Base-by-base conservation (phyloP, 2,888 invertebrate genomes). In the Tinea pellionella region DNA sequence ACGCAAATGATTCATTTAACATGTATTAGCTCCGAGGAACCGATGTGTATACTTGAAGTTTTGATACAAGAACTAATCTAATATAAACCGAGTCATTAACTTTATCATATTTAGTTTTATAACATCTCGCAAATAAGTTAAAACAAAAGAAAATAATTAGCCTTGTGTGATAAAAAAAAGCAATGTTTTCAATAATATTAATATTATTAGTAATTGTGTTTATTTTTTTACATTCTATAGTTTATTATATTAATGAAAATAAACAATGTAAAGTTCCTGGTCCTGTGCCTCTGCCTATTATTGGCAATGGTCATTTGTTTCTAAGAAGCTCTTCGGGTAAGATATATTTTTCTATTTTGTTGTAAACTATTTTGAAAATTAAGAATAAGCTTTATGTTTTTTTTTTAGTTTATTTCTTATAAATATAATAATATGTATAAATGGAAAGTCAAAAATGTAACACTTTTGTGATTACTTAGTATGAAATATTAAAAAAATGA, bases 291-390 rank as follows among this genome's bases (percentile, higher is more conserved):
- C 63, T 81, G 41, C 90, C 90, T 0, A 11, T 90, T 1, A 55
- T 90, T 9, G 90, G 90, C 0, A 88, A 89, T 72, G 89, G 77
- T 0, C 71, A 81, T 61, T 71, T 85, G 18, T 76, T 89, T 62
- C 67, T 80, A n/a, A 80, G 77, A 61, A 67, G 70, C 59, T 79
- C 89, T n/a, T 68, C 81, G 63, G 73, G 83, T 84, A 69, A 63
- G 65, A 66, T 61, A 24, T 56, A 59, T 37, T 19, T 37, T 9
- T 6, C n/a, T n/a, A n/a, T n/a, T n/a, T n/a, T n/a, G n/a, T n/a
- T n/a, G n/a, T n/a, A n/a, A n/a, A n/a, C n/a, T 37, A 2, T 37
- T 37, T 37, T 6, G 4, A 12, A 37, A 37, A 9, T 2, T 37
- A 9, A 37, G n/a, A 37, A n/a, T 37, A 6, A 6, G 2, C 2